Conservation (phyloP, 2,113 vertebrate species). For the Lagopus muta region DNA sequence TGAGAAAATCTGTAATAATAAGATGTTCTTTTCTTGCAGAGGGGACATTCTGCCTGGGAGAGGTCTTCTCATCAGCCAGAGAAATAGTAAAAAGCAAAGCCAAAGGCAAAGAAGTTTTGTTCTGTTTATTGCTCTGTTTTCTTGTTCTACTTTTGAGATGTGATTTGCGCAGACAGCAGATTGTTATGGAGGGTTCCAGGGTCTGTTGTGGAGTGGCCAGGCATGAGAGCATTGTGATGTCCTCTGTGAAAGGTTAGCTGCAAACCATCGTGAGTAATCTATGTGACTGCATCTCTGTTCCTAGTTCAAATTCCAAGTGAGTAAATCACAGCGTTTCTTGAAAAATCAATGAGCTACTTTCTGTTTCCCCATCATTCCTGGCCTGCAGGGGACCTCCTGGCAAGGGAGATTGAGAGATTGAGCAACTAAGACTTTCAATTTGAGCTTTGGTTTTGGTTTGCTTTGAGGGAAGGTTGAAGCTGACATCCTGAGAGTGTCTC, state of each 20-base stretch:
- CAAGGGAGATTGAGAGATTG: not conserved
- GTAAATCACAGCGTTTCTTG: not conserved
- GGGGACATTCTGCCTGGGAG: not conserved
- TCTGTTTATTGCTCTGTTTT: not conserved
- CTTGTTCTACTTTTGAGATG: not conserved
- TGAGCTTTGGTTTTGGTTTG: not conserved
- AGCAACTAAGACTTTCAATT: not conserved
- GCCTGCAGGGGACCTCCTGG: not conserved
- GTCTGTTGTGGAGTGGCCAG: too few relatives aligned
- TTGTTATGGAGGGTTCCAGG: too few relatives aligned
- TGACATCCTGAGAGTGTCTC: not conserved
- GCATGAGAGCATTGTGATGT: not conserved
- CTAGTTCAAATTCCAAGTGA: not conserved
- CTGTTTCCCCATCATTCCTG: not conserved
- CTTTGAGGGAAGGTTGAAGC: not conserved
- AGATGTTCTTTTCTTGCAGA: not conserved
- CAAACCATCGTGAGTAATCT: not conserved
- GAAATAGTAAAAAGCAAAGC: not conserved
- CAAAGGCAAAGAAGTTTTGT: not conserved
- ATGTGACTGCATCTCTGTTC: not conserved
- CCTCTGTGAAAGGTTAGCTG: not conserved
- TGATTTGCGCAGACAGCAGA: too few relatives aligned
- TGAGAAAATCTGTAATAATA: not conserved
- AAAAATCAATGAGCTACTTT: not conserved
- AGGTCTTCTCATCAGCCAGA: not conserved